A percentile compares a stretch with the other conserved stretches of the same genome.
phyloP scores from a whole-genome alignment of 2,888 invertebrate species.

The Metacarcinus magister region DNA sequence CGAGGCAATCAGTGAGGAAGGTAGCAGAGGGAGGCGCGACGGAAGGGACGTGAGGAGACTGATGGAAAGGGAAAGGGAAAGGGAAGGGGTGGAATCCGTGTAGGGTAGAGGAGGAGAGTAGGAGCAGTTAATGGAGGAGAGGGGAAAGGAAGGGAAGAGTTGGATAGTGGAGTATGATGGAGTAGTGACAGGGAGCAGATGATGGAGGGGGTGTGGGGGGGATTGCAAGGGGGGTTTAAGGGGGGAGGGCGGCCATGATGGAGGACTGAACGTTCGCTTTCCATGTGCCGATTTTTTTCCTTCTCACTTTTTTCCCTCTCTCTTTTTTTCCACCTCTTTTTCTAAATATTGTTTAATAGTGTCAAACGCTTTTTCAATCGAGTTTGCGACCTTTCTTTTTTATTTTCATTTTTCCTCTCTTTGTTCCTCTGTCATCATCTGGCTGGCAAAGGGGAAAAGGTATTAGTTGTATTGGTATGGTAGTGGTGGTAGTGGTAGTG shows the following conservation, averaged over 20 bases:
- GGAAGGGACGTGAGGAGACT: neutral
- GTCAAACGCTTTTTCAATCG: conserved; percentile 9
- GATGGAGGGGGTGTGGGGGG: neutral
- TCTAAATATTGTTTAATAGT: conserved; percentile 3
- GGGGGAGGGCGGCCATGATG: neutral
- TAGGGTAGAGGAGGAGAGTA: too few relatives aligned
- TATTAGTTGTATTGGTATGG: neutral
- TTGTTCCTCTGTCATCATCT: neutral
- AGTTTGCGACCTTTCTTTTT: neutral
- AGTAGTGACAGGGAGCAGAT: neutral
- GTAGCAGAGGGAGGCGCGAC: neutral
- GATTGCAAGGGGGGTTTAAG: neutral
- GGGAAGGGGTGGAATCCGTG: too few relatives aligned
- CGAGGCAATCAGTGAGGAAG: neutral
- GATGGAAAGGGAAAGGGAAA: neutral
- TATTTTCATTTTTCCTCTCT: neutral
- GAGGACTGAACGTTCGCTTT: neutral
- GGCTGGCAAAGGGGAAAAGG: neutral
- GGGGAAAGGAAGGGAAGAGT: conserved; percentile 22
- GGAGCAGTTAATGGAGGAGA: neutral
- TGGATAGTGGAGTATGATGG: neutral
- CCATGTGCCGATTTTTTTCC: neutral
- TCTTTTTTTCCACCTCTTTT: neutral
- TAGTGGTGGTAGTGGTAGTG: neutral
- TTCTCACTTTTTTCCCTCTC: neutral